Conservation (phyloP, 2,797 vertebrate species). For the Danio jaintianensis region DNA sequence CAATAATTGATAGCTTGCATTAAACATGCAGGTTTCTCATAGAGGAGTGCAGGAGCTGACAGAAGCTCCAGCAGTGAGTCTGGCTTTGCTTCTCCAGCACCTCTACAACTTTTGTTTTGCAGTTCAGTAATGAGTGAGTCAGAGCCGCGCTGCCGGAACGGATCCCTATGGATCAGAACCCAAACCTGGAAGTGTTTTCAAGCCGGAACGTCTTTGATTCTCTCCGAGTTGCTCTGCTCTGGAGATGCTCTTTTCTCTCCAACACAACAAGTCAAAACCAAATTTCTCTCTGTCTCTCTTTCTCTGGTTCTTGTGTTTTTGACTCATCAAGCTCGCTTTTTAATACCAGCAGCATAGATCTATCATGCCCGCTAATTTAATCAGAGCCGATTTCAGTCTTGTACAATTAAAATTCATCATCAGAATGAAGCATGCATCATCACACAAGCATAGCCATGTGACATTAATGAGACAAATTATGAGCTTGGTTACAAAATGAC, state of each 20-base stretch:
- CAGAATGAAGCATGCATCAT: neutral
- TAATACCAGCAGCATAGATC: neutral
- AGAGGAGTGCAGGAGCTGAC: conserved; percentile 58
- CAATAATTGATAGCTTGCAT: conserved; percentile 70
- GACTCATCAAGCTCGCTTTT: neutral
- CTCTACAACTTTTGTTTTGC: conserved; percentile 37
- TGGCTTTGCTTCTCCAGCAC: conserved; percentile 43
- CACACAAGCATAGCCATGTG: neutral
- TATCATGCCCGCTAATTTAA: neutral
- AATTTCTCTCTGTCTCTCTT: neutral
- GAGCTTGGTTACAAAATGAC: neutral
- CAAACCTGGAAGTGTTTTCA: conserved; percentile 17
- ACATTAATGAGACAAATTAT: neutral
- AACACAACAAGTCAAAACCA: conserved; percentile 11
- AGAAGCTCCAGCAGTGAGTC: conserved; percentile 45
- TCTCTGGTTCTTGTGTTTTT: neutral
- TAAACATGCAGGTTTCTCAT: conserved; percentile 64
- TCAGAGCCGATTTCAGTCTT: conserved; percentile 4
- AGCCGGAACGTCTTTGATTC: conserved; percentile 18
- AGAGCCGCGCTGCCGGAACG: conserved; percentile 24
- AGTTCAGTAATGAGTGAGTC: conserved; percentile 44
- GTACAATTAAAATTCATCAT: conserved; percentile 10
- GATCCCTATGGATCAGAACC: conserved; percentile 31
- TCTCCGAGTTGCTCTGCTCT: neutral
- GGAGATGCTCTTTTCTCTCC: neutral